Base-by-base conservation (phyloP, 2,797 vertebrate genomes). In the Perodicticus potto region DNA sequence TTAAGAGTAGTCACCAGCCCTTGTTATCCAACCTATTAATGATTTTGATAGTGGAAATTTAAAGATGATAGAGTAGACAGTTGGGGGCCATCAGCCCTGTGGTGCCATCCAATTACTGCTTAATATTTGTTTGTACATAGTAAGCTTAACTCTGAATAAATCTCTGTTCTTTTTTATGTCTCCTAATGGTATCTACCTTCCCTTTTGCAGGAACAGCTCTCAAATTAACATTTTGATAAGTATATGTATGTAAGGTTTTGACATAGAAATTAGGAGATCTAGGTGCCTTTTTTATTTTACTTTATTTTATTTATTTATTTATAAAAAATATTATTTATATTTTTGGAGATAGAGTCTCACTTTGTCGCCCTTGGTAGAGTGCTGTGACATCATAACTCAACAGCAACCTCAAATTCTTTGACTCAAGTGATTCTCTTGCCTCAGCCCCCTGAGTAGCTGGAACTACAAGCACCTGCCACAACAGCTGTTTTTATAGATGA, bases 61-160 rank as follows among this genome's bases (percentile, higher is more conserved):
- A 55, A 91, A n/a, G 37, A 77, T 93, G 43, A 80, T 57, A 86
- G 45, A 89, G 8, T 70, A 96, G 91, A 67, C 49, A 80, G 0
- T 63, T 74, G 67, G 25, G 78, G 16, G 10, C 61, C 69, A 61
- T 25, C 72, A 81, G 53, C 34, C 72, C 94, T 89, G 23, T 77
- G 53, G 76, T 91, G 25, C 55, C 88, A 5, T 67, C n/a, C 77
- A 29, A 3, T 91, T 96, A 67, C 80, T 67, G 23, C 74, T 86
- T 95, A 72, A 43, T 69, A 81, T 95, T 93, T 73, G 72, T 95
- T 93, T 97, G 43, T 86, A 1, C n/a, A 49, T 37, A 82, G 29
- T 93, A 67, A 40, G 22, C 70, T 83, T 83, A 63, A 3, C 53
- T n/a, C n/a, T 61, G 70, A 93, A 72, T 91, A 87, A 87, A 92